A percentile compares a stretch with the other conserved stretches of the same genome.
Conservation (phyloP, 2,888 invertebrate genomes). For the Prenolepis imparis region DNA sequence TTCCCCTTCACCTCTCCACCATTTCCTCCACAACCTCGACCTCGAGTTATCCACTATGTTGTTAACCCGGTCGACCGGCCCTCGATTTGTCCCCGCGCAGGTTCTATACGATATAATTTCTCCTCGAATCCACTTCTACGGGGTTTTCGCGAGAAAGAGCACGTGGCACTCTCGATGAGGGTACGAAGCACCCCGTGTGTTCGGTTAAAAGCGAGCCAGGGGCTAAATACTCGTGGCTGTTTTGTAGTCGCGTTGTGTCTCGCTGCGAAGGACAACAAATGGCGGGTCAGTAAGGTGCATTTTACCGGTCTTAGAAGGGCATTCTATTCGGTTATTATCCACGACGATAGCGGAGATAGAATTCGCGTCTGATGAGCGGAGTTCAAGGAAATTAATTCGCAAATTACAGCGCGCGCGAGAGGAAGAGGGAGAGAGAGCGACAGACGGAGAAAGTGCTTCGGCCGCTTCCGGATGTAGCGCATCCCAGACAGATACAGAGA, state of each 20-base stretch:
- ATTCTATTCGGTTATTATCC: conserved; percentile 52
- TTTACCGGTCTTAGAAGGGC: conserved; percentile 43
- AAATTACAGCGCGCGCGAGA: conserved; percentile 62
- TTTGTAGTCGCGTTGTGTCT: conserved; percentile 20
- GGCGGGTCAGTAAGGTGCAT: conserved; percentile 56
- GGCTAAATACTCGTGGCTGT: conserved; percentile 39
- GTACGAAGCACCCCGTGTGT: background rate
- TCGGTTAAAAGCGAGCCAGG: conserved; percentile 14
- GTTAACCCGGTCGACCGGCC: conserved; percentile 25
- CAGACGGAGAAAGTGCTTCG: conserved; percentile 11
- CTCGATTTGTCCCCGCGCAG: conserved; percentile 29
- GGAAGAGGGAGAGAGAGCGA: background rate
- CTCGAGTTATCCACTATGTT: conserved; percentile 42
- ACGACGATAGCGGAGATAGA: conserved; percentile 65
- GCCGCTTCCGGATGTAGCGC: conserved; percentile 27
- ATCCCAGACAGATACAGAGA: conserved; percentile 39
- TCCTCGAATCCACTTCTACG: conserved; percentile 30
- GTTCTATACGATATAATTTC: conserved; percentile 44
- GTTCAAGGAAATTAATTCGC: conserved; percentile 75
- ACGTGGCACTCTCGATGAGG: too few relatives aligned
- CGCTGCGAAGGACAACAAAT: conserved; percentile 57
- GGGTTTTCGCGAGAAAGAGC: background rate
- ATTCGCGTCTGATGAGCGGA: conserved; percentile 68
- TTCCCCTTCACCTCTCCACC: background rate
- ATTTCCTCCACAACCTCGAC: conserved; percentile 26